phyloP scores from a whole-genome alignment of 2,797 vertebrate species.

The Threskiornis aethiopicus region DNA sequence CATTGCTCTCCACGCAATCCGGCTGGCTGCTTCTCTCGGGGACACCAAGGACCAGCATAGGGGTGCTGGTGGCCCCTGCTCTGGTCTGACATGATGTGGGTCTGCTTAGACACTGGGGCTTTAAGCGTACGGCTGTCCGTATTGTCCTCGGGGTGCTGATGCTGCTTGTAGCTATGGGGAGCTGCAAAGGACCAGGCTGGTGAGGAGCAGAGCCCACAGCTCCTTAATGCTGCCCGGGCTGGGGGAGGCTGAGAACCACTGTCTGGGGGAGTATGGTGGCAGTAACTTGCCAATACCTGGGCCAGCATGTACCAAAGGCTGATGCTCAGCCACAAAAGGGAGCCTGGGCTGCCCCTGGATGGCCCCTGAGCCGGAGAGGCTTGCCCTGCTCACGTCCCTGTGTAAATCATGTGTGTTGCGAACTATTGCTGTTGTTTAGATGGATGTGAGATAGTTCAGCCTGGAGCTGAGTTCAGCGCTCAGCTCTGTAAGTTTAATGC shows the following conservation, averaged over 20 bases:
- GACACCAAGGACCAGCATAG: background rate
- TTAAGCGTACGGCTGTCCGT: background rate
- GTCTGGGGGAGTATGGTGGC: background rate
- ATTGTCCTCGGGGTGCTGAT: background rate
- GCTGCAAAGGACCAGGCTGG: background rate
- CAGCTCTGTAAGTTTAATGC: background rate
- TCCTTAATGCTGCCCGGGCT: background rate
- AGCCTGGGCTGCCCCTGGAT: background rate
- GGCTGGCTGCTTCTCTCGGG: rapidly evolving
- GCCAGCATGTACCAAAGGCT: background rate
- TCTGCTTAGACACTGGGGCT: background rate
- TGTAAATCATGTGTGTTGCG: background rate
- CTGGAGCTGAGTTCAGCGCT: background rate
- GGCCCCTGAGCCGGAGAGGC: background rate
- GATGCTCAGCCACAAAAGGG: background rate
- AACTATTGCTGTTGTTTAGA: background rate
- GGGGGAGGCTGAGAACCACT: background rate
- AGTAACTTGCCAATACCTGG: background rate
- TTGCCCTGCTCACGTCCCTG: background rate
- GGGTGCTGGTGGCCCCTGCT: background rate
- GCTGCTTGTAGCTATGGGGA: background rate
- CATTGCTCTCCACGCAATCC: background rate
- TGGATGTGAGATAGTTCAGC: conserved; percentile 35
- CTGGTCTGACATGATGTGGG: background rate
- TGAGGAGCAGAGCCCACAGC: background rate